A percentile compares a stretch with the other conserved stretches of the same genome.
phyloP scores from a whole-genome alignment of 2,888 invertebrate species.

The Ennomos erosarius region DNA sequence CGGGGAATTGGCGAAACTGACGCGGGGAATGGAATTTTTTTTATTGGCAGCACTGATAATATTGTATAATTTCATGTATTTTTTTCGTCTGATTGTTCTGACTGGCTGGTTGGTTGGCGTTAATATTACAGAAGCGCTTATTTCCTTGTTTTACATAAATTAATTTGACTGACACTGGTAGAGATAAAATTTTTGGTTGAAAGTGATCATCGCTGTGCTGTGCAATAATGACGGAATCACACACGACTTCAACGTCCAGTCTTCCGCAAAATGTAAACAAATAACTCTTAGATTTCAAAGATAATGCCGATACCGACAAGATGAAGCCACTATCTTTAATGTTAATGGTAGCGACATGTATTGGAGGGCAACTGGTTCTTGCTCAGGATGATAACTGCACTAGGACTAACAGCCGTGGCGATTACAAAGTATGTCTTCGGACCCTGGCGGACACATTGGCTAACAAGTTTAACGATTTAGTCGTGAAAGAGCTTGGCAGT shows the following conservation, averaged over 20 bases:
- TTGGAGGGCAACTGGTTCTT: slow-evolving; percentile 54
- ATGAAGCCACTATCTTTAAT: slow-evolving; percentile 74
- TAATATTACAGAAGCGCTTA: no score
- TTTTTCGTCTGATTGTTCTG: no score
- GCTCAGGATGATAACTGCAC: slow-evolving; percentile 73
- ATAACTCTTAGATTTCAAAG: slow-evolving; percentile 48
- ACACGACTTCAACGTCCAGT: background rate
- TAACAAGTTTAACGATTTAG: slow-evolving; percentile 70
- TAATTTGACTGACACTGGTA: no score
- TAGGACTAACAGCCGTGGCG: slow-evolving; percentile 65
- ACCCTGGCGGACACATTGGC: slow-evolving; percentile 67
- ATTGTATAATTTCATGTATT: no score
- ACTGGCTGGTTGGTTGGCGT: no score
- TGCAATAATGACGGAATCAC: slow-evolving; percentile 11
- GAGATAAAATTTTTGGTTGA: no score
- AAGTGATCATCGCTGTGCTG: no score
- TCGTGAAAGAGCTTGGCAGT: slow-evolving; percentile 73
- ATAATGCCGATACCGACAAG: slow-evolving; percentile 69
- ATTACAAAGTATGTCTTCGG: slow-evolving; percentile 69
- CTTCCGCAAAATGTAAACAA: slow-evolving; percentile 13
- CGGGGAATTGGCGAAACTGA: no score
- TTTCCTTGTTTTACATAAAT: no score
- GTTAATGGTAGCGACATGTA: slow-evolving; percentile 61
- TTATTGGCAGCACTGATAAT: no score
- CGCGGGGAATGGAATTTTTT: no score